Percentiles rank a stretch among this genome's conserved stretches.
phyloP scores from a whole-genome alignment of 1,140 invertebrate species.

The Aphaenogaster ashmeadi region DNA sequence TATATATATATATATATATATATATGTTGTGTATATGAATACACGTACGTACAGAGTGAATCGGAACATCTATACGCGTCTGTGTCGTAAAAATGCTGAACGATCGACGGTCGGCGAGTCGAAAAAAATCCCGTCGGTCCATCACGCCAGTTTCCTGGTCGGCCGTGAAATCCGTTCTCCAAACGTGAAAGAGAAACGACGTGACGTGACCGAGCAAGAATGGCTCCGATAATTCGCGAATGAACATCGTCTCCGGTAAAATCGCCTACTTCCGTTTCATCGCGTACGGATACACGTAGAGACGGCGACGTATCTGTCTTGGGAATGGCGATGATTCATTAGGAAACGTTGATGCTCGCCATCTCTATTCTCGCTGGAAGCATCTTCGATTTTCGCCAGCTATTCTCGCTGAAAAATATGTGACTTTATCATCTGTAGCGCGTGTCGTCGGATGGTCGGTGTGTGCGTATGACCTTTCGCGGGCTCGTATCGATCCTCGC shows the following conservation, averaged over 20 bases:
- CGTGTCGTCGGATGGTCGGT: neutral
- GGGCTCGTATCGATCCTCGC: neutral
- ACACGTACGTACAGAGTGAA: constrained; percentile 32
- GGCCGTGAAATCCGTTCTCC: constrained; percentile 11
- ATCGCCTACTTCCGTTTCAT: constrained; percentile 35
- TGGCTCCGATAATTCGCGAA: constrained; percentile 21
- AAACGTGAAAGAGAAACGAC: neutral
- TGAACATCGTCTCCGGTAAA: constrained; percentile 20
- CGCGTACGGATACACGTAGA: neutral
- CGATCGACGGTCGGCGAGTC: constrained; percentile 25
- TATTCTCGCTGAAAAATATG: constrained; percentile 43
- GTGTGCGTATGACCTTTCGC: neutral
- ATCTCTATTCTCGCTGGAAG: constrained; percentile 32
- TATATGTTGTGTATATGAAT: constrained; percentile 30
- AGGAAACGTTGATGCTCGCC: constrained; percentile 26
- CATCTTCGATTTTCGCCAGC: constrained; percentile 24
- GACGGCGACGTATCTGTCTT: constrained; percentile 18
- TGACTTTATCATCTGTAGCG: neutral
- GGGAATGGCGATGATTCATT: constrained; percentile 1
- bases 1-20: constrained; percentile 12
- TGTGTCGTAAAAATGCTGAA: constrained; percentile 27
- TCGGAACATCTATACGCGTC: neutral
- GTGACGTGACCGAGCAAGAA: constrained; percentile 13
- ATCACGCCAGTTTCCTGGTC: neutral
- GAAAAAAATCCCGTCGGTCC: constrained; percentile 5